Conservation (phyloP, 2,797 vertebrate genomes). For the Rhinoraja longicauda region DNA sequence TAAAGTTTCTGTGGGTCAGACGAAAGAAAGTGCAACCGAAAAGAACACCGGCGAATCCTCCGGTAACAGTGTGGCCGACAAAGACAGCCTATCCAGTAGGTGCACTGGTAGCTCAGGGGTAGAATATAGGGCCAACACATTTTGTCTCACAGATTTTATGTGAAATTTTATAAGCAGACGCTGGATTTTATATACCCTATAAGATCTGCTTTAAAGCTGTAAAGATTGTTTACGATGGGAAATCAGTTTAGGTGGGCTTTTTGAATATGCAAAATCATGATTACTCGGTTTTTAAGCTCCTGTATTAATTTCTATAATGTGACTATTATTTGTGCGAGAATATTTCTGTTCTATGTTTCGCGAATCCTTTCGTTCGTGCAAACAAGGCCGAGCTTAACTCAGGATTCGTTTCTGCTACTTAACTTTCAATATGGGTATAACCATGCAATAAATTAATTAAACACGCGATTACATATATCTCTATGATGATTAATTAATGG, state of each 20-base stretch:
- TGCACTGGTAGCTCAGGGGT: constrained; percentile 51
- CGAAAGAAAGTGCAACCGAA: constrained; percentile 68
- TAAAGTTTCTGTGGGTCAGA: constrained; percentile 63
- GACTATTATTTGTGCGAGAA: background rate
- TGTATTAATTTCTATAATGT: background rate
- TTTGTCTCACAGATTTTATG: constrained; percentile 74
- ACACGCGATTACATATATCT: background rate
- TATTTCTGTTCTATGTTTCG: background rate
- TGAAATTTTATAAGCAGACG: constrained; percentile 95
- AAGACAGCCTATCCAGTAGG: constrained; percentile 82
- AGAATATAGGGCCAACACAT: constrained; percentile 59
- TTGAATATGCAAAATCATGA: constrained; percentile 6
- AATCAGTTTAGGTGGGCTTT: constrained; percentile 72
- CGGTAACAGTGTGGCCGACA: constrained; percentile 78
- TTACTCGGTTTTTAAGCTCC: background rate
- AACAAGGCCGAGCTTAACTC: background rate
- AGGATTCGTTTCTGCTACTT: background rate
- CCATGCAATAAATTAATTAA: background rate
- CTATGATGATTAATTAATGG: background rate
- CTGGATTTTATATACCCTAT: constrained; percentile 94
- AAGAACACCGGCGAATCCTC: constrained; percentile 70
- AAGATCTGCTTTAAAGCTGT: constrained; percentile 87
- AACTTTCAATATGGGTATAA: background rate
- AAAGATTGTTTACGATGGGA: constrained; percentile 94
- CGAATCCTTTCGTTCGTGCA: background rate